Base-by-base conservation (phyloP, 2,888 invertebrate species). In the Scelioninae gen. 1 region DNA sequence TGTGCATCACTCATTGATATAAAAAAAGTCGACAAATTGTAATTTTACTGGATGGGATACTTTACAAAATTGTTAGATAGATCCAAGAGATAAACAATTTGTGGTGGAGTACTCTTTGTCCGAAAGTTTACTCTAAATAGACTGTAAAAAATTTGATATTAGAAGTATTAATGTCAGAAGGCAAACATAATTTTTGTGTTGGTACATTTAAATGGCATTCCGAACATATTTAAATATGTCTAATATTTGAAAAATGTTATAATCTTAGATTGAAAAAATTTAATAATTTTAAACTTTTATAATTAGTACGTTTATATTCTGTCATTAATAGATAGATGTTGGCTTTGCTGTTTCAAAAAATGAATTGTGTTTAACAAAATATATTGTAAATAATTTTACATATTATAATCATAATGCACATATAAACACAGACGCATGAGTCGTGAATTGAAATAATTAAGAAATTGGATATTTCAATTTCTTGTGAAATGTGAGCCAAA, bases 401-500 rank as follows among this genome's bases (percentile, higher is more conserved):
- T 23, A 51, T 13, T 62, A 63, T 15, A 32, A 63, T 63, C 29
- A 45, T 62, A 62, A 62, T 62, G 62, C 62, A 62, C n/a, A 62
- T 32, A 45, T 13, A 49, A 11, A 63, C 49, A 63, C 34, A 63
- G 11, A 63, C 10, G 43, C 13, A 29, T n/a, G 23, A 34, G 11
- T 49, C 8, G 11, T 53, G 38, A 40, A 13, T 51, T 23, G 15
- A 68, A 55, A 69, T 34, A 43, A 69, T 47, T 45, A 51, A 65
- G 51, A 63, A 65, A 9, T 29, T 51, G 8, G 5, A 38, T 4
- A 9, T 5, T 38, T 51, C 1, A 16, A 16, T 51, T 51, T 23
- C 23, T 23, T 23, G 1, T 2, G 23, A 23, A 23, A 23, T 2
- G 1, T 23, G 23, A 2, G 1, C 1, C 1, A 23, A 2, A 9